Base-by-base conservation (phyloP, 2,888 invertebrate genomes). In the Agriopis marginaria region DNA sequence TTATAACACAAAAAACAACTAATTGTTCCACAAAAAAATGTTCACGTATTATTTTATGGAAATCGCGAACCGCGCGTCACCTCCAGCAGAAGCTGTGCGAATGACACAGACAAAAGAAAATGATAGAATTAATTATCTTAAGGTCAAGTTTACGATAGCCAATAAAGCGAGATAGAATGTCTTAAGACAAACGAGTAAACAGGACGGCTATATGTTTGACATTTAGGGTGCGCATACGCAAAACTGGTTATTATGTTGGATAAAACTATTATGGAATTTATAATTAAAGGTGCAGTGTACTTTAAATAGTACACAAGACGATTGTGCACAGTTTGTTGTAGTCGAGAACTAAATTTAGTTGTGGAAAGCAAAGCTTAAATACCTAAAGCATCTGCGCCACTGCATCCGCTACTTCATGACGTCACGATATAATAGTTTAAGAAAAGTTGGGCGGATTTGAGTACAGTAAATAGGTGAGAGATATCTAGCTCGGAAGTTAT, bases 91-190 rank as follows among this genome's bases (percentile, higher is more conserved):
- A 75, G 79, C 78, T 81, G 76, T 66, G 75, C 82, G 87, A 87
- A 89, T 90, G 87, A 86, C 83, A 85, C 58, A 84, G 62, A 53
- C 50, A 61, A 17, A 86, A 85, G 79, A 82, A 80, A 81, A 81
- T 79, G 76, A 80, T 80, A 82, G 80, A 82, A 79, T 23, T 62
- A 80, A 79, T 78, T 77, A 79, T 78, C 76, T 66, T 80, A 87
- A 92, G 92, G 90, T 91, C 92, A 92, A 90, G 91, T 89, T 90
- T 90, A 88, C 84, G 86, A 89, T 88, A 83, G 82, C 79, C 78
- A 77, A 11, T 58, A 66, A 73, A 83, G 85, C 84, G 59, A 73
- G 76, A 76, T 63, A 47, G 45, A 68, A 49, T 66, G 70, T 63
- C 0, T 32, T 40, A 17, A 47, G 39, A 8, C 10, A 45, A 67